Evolutionary conservation across 2,113 vertebrate species (phyloP).

Genomic region (Silurus meridionalis): DNA sequence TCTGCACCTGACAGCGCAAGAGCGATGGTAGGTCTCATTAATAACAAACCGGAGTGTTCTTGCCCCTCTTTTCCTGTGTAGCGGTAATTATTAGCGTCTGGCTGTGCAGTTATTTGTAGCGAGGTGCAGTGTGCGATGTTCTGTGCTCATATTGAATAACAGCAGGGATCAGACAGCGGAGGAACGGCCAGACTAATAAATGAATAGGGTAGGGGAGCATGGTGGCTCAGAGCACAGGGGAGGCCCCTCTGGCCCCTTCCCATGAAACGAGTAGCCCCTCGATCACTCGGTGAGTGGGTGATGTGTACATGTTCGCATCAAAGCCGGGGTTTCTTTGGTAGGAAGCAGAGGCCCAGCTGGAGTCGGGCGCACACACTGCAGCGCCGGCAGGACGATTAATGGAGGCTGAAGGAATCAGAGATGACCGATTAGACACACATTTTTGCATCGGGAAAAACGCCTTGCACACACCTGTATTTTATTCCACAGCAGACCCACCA

Average conservation of each 20-base stretch:
- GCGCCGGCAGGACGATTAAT: conserved; percentile 34
- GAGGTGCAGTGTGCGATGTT: conserved; percentile 33
- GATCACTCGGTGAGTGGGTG: conserved; percentile 45
- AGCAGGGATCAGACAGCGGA: conserved; percentile 45
- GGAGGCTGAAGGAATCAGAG: conserved; percentile 24
- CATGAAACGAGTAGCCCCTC: conserved; percentile 37
- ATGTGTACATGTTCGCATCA: conserved; percentile 44
- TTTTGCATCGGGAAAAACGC: conserved; percentile 6
- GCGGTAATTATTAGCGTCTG: conserved; percentile 53
- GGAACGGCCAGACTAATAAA: conserved; percentile 59
- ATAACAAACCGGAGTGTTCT: conserved; percentile 48
- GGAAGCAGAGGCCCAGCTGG: conserved; percentile 39
- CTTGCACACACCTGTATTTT: conserved; percentile 42
- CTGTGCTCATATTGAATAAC: conserved; percentile 50
- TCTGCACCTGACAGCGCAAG: conserved; percentile 44
- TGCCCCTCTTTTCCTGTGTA: conserved; percentile 42
- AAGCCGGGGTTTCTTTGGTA: conserved; percentile 20
- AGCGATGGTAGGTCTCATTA: conserved; percentile 50
- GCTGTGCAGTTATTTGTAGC: conserved; percentile 42
- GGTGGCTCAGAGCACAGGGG: conserved; percentile 38
- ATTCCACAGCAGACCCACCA: neutral
- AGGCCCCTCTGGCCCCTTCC: conserved; percentile 40
- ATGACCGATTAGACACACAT: conserved; percentile 30
- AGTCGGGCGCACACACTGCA: conserved; percentile 6
- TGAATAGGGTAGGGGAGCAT: conserved; percentile 35